Conservation (phyloP, 37 sponge, comb jelly and placozoan genomes). For the Axinella damicornis region DNA sequence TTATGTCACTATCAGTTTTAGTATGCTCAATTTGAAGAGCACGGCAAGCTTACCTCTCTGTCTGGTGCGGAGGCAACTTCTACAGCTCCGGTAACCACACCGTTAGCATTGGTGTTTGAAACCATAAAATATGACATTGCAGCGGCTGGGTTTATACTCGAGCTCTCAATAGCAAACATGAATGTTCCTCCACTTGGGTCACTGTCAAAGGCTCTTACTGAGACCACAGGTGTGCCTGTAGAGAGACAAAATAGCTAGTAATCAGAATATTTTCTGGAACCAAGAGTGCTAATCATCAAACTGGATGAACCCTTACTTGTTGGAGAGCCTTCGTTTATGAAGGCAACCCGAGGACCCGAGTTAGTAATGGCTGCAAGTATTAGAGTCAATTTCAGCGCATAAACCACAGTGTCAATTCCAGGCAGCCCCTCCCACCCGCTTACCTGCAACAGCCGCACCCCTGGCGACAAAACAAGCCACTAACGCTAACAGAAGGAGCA, state of each 20-base stretch:
- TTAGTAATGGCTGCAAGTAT: slow-evolving; percentile 11
- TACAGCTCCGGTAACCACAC: not conserved
- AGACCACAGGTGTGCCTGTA: no score
- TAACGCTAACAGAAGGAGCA: not conserved
- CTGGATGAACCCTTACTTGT: not conserved
- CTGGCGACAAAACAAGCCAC: not conserved
- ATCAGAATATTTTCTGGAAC: no score
- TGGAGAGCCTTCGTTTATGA: not conserved
- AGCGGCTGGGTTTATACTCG: no score
- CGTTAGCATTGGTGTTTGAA: not conserved
- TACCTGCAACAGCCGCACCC: not conserved
- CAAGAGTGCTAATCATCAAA: no score
- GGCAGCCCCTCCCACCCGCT: not conserved
- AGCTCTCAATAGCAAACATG: not conserved
- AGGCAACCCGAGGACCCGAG: not conserved
- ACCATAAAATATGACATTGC: not conserved
- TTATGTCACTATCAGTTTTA: no score
- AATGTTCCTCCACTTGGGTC: slow-evolving; percentile 34
- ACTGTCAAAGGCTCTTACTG: slow-evolving; percentile 7
- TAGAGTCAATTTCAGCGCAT: not conserved
- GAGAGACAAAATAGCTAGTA: no score
- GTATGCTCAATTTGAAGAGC: no score
- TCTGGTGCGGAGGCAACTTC: not conserved
- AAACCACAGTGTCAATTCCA: no score
- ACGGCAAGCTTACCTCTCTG: slow-evolving; percentile 16